Conservation (phyloP, 1,140 invertebrate genomes). For the Bombus pyrosoma region DNA sequence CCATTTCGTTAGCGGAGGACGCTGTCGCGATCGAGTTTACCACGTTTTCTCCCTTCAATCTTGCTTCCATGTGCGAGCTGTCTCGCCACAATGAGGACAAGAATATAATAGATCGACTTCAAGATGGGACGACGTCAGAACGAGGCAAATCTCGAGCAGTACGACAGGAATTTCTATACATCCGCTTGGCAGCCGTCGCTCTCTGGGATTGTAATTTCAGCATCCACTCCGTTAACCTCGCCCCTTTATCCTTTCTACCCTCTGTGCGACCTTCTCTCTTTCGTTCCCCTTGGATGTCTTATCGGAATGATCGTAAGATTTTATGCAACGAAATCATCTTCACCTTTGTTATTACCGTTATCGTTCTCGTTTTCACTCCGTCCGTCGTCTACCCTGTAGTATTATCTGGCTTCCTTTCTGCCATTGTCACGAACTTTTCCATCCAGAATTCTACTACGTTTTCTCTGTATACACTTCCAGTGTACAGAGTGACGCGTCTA, state of each 20-base stretch:
- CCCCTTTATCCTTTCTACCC: constrained; percentile 1
- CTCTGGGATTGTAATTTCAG: constrained; percentile 57
- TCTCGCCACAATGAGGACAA: constrained; percentile 46
- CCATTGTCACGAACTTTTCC: no score
- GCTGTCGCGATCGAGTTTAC: constrained; percentile 32
- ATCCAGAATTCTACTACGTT: no score
- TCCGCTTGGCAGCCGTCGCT: constrained; percentile 43
- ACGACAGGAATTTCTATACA: constrained; percentile 52
- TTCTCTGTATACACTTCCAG: not conserved
- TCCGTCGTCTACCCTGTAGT: not conserved
- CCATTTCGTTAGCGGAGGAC: constrained; percentile 25
- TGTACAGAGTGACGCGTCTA: not conserved
- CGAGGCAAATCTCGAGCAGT: constrained; percentile 34
- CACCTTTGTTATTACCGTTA: not conserved
- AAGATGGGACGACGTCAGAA: constrained; percentile 35
- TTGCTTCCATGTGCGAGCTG: constrained; percentile 14
- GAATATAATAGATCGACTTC: constrained; percentile 58
- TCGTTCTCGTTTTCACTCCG: not conserved
- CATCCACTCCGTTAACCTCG: constrained; percentile 42
- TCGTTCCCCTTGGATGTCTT: not conserved
- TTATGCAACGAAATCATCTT: constrained; percentile 26
- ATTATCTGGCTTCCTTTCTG: no score
- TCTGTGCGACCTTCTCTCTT: not conserved
- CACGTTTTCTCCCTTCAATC: constrained; percentile 15
- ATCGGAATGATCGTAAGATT: constrained; percentile 29